Percentiles rank a stretch among this genome's conserved stretches.
These are phyloP conservation scores for Agonopterix subpropinquella DNA, from an alignment of 2,888 invertebrate genomes.

Conservation along the genomic window DNA sequence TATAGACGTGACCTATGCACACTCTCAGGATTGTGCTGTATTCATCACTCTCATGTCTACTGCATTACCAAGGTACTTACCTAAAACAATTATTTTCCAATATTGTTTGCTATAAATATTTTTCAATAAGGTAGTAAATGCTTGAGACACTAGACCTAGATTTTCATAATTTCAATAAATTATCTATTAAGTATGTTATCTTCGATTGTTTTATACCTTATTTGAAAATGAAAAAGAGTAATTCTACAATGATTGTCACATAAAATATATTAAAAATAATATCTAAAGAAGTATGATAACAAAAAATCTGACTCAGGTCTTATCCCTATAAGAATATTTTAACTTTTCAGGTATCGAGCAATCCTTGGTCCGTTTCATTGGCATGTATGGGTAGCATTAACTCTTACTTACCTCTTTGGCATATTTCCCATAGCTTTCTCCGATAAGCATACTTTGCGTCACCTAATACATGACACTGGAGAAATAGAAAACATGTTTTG, in stretches of 20 bases:
- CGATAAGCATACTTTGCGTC: conserved; percentile 79
- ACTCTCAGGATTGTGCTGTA: conserved; percentile 85
- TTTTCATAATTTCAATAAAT: too few relatives aligned
- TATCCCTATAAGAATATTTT: too few relatives aligned
- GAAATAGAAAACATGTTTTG: conserved; percentile 91
- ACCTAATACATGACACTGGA: conserved; percentile 80
- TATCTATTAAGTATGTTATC: too few relatives aligned
- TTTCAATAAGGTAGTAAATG: neutral
- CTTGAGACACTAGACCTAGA: too few relatives aligned
- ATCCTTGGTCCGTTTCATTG: conserved; percentile 90
- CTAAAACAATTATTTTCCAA: neutral
- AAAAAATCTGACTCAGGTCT: too few relatives aligned
- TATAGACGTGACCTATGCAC: conserved; percentile 79
- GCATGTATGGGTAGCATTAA: conserved; percentile 86
- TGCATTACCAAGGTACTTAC: conserved; percentile 80
- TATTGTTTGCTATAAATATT: neutral
- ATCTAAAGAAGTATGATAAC: too few relatives aligned
- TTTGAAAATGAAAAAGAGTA: too few relatives aligned
- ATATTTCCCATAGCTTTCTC: conserved; percentile 86
- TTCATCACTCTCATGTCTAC: conserved; percentile 86
- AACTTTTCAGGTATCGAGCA: conserved; percentile 80
- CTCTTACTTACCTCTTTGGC: conserved; percentile 81
- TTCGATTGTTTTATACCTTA: too few relatives aligned
- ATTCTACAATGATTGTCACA: too few relatives aligned
- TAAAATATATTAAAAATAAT: too few relatives aligned